phyloP scores from a whole-genome alignment of 2,888 invertebrate species.

The Lampropteryx suffumata region DNA sequence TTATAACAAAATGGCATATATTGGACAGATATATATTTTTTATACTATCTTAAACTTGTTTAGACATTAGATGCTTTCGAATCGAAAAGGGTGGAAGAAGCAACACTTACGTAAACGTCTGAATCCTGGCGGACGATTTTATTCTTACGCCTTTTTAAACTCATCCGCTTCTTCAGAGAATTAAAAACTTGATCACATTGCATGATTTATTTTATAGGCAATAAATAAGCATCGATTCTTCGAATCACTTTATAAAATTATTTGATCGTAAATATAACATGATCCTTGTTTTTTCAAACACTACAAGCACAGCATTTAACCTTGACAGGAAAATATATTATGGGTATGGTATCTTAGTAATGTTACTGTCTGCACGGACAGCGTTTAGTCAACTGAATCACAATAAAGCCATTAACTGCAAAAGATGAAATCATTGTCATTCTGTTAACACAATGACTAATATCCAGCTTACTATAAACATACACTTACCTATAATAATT shows the following conservation, averaged over 20 bases:
- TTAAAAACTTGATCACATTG: constrained; percentile 46
- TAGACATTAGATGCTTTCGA: neutral
- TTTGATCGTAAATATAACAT: constrained; percentile 2
- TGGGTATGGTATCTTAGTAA: constrained; percentile 7
- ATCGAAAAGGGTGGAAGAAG: neutral
- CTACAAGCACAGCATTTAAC: neutral
- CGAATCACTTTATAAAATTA: neutral
- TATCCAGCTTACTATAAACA: constrained; percentile 1
- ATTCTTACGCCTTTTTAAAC: constrained; percentile 52
- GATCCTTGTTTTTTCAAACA: neutral
- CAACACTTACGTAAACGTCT: constrained; percentile 35
- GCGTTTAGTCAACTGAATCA: constrained; percentile 51
- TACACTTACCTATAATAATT: neutral
- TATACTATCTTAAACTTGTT: no score
- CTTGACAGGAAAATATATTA: constrained; percentile 23
- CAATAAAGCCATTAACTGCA: constrained; percentile 16
- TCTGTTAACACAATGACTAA: constrained; percentile 24
- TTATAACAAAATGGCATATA: no score
- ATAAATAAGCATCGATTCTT: neutral
- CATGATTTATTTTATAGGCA: constrained; percentile 13
- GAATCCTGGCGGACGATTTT: constrained; percentile 32
- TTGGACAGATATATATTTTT: no score
- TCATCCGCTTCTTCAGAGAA: constrained; percentile 52
- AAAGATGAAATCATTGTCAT: constrained; percentile 31
- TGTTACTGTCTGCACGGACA: constrained; percentile 45